Evolutionary conservation across 1,140 invertebrate genomes (phyloP).

Genomic region (Bathynomus jamesi): DNA sequence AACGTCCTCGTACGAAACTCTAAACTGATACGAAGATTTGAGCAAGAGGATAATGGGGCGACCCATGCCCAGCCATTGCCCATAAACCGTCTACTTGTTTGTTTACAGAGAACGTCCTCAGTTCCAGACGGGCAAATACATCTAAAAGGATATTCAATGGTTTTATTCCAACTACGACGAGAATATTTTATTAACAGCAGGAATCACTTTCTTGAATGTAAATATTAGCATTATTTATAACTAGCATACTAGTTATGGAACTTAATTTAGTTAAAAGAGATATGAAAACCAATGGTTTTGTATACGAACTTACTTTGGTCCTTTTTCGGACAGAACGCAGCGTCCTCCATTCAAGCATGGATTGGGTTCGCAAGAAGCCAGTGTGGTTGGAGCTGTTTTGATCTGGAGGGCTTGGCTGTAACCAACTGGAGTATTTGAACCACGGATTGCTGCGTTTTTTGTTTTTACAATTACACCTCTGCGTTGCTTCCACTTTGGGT

Average conservation of each 20-base stretch:
- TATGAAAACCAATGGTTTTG: too few relatives aligned
- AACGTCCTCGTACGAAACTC: not conserved
- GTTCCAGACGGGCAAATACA: constrained; percentile 12
- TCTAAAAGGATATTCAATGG: constrained; percentile 1
- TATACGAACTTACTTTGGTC: not conserved
- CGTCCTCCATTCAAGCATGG: not conserved
- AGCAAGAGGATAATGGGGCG: constrained; percentile 3
- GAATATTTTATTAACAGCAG: too few relatives aligned
- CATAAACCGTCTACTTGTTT: not conserved
- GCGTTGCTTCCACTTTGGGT: not conserved
- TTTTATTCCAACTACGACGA: too few relatives aligned
- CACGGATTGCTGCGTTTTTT: not conserved
- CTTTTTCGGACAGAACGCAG: not conserved
- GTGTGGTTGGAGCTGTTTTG: not conserved
- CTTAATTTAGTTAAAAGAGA: too few relatives aligned
- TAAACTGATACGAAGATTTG: constrained; percentile 7
- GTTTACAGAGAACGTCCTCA: constrained; percentile 5
- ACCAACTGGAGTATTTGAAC: not conserved
- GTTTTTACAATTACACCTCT: not conserved
- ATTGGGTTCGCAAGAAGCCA: not conserved
- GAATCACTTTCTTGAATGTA: too few relatives aligned
- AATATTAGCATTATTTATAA: too few relatives aligned
- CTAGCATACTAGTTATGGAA: too few relatives aligned
- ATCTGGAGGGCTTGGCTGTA: not conserved
- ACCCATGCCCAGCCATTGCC: constrained; percentile 8